phyloP scores from a whole-genome alignment of 2,888 invertebrate genomes.

The Sphaerophoria rueppellii region DNA sequence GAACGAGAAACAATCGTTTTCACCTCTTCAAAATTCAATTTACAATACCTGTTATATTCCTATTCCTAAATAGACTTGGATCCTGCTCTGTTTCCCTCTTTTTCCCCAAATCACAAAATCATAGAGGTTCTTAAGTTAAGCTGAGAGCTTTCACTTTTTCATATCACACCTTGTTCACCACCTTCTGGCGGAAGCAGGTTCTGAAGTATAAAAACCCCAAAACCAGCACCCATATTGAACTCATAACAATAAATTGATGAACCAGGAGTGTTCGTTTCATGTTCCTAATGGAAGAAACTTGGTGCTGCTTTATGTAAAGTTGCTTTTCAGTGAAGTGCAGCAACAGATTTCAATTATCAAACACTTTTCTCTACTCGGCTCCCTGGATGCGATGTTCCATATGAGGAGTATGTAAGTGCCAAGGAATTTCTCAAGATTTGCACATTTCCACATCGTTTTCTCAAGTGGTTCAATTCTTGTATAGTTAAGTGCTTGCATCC shows the following conservation, averaged over 20 bases:
- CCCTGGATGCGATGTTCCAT: slow-evolving; percentile 7
- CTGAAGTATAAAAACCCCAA: not conserved
- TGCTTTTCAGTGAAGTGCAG: slow-evolving; percentile 33
- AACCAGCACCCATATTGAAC: slow-evolving; percentile 19
- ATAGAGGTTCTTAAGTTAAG: slow-evolving; percentile 10
- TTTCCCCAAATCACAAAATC: not conserved
- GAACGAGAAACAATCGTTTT: not conserved
- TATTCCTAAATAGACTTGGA: not conserved
- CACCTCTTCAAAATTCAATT: not conserved
- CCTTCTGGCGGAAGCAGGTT: not conserved
- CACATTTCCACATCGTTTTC: slow-evolving; percentile 45
- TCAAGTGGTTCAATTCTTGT: slow-evolving; percentile 50
- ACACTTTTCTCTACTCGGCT: slow-evolving; percentile 17
- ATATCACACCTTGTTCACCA: not conserved
- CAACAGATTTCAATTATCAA: slow-evolving; percentile 65
- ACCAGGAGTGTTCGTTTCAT: slow-evolving; percentile 12
- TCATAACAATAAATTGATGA: slow-evolving; percentile 58
- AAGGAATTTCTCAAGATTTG: slow-evolving; percentile 51
- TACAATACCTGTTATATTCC: not conserved
- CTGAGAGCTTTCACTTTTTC: slow-evolving; percentile 18
- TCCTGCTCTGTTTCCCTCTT: not conserved
- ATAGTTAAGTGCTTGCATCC: slow-evolving; percentile 46
- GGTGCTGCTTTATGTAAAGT: not conserved
- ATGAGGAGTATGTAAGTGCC: slow-evolving; percentile 24
- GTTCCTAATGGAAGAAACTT: not conserved